Evolutionary conservation across 2,113 vertebrate species (phyloP).

Genomic region (Callithrix jacchus): DNA sequence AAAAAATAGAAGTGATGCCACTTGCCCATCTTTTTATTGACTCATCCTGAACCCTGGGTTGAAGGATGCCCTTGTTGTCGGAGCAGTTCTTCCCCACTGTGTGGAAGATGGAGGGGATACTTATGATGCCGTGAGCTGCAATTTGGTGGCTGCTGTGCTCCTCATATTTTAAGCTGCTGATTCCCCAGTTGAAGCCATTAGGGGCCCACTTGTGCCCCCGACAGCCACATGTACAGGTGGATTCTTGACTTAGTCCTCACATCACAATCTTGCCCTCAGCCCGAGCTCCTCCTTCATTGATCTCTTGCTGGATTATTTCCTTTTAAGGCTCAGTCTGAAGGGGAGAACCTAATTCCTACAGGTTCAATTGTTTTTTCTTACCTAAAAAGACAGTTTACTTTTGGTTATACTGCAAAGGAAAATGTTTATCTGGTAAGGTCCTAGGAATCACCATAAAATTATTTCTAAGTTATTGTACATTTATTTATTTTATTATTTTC

Average conservation of each 20-base stretch:
- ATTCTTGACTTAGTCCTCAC: neutral
- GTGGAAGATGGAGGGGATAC: neutral
- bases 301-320: neutral
- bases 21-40: neutral
- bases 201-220: too few relatives aligned
- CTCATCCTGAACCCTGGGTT: neutral
- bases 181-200: neutral
- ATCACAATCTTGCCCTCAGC: accelerated
- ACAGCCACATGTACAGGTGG: neutral
- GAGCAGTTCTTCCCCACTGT: neutral
- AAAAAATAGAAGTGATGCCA: neutral
- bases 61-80: too few relatives aligned
- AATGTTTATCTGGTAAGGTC: neutral
- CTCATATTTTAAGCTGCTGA: neutral
- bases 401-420: neutral
- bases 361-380: neutral
- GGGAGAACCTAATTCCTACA: neutral
- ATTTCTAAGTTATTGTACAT: neutral
- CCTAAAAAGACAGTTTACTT: neutral
- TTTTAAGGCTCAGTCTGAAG: neutral
- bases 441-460: neutral
- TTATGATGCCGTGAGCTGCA: neutral
- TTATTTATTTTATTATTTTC: neutral
- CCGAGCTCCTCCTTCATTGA: neutral
- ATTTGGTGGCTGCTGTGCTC: neutral